Evolutionary conservation across 53 echinoderm and acorn worm genomes (phyloP).

Genomic region (Actinopyga echinites): DNA sequence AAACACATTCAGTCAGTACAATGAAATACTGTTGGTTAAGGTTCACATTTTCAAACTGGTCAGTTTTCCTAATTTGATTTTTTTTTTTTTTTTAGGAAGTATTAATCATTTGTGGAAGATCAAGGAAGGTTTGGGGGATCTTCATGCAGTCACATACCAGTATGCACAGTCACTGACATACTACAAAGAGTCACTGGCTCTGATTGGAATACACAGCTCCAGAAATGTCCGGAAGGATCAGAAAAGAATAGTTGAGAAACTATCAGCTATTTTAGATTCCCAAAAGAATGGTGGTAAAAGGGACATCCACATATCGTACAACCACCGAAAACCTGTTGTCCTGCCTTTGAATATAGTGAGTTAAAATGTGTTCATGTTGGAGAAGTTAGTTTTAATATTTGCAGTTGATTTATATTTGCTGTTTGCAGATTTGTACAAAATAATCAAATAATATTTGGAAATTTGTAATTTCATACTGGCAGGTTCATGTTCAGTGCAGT

Average conservation of each 20-base stretch:
- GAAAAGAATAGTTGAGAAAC: conserved; percentile 62
- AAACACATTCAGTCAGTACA: no score
- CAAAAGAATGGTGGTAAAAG: conserved; percentile 54
- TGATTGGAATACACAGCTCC: conserved; percentile 38
- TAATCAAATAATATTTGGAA: no score
- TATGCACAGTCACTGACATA: conserved; percentile 42
- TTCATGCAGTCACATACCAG: conserved; percentile 43
- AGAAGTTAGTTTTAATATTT: no score
- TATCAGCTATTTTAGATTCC: conserved; percentile 64
- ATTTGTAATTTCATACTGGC: no score
- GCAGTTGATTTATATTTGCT: no score
- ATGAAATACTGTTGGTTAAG: no score
- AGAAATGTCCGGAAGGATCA: conserved; percentile 44
- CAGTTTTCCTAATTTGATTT: no score
- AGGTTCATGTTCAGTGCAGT: no score
- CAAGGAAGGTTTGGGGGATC: conserved; percentile 54
- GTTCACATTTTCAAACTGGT: no score
- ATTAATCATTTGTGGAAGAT: conserved; percentile 52
- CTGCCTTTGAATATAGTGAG: conserved; percentile 8
- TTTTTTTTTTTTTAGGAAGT: conserved; percentile 24
- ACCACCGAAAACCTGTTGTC: conserved; percentile 15
- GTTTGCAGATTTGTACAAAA: no score
- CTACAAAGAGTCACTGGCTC: conserved; percentile 55
- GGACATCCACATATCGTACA: conserved; percentile 22
- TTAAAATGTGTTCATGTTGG: neutral